Percentiles rank a stretch among this genome's conserved stretches.
phyloP scores from a whole-genome alignment of 1,140 invertebrate genomes.

The Eumaeus atala region DNA sequence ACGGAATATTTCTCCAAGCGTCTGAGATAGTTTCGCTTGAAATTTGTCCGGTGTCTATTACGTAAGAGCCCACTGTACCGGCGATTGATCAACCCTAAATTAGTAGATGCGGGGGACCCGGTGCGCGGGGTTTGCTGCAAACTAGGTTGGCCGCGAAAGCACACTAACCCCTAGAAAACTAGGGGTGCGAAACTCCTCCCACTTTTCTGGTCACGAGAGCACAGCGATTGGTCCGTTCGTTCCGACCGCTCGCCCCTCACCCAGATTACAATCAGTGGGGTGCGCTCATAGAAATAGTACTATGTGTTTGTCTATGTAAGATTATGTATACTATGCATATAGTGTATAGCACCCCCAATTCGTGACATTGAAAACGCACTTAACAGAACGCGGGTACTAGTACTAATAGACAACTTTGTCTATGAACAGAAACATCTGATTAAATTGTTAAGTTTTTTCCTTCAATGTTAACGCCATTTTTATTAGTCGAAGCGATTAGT shows the following conservation, averaged over 20 bases:
- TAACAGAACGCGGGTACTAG: conserved; percentile 13
- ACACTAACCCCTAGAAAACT: conserved; percentile 74
- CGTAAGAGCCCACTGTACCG: conserved; percentile 49
- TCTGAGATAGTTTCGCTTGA: conserved; percentile 17
- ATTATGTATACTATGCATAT: conserved; percentile 43
- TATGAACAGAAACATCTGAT: not conserved
- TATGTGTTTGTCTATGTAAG: conserved; percentile 60
- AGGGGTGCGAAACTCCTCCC: conserved; percentile 72
- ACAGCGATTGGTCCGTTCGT: conserved; percentile 63
- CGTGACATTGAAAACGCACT: conserved; percentile 57
- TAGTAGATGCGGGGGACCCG: conserved; percentile 55
- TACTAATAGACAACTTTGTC: conserved; percentile 3
- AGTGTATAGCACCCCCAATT: conserved; percentile 50
- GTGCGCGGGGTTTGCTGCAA: conserved; percentile 51
- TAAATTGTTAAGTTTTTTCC: no score
- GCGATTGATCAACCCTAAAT: conserved; percentile 73
- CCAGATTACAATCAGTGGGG: conserved; percentile 72
- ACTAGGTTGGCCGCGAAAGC: conserved; percentile 72
- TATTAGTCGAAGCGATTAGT: no score
- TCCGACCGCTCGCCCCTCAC: conserved; percentile 59
- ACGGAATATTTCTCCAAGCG: not conserved
- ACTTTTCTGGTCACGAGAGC: conserved; percentile 71
- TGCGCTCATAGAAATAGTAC: conserved; percentile 71
- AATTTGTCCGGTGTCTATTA: conserved; percentile 47
- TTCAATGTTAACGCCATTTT: no score